These are phyloP conservation scores for Orycteropus afer DNA, from an alignment of 2,113 vertebrate genomes.

Conservation along the genomic window DNA sequence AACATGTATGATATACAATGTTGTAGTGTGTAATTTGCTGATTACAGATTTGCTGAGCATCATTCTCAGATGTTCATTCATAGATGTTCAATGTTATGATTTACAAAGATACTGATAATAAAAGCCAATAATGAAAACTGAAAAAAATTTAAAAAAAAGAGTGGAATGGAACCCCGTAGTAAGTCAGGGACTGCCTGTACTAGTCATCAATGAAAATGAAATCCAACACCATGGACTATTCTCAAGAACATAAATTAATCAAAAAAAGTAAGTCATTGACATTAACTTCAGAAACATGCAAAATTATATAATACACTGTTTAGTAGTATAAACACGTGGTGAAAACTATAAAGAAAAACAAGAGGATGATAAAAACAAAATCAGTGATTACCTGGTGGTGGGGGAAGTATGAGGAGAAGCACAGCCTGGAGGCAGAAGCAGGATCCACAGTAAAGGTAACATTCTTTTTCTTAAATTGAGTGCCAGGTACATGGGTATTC, in stretches of 20 bases:
- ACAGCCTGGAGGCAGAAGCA: background rate
- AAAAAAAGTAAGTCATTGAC: background rate
- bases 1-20: background rate
- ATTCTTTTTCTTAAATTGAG: background rate
- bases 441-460: background rate
- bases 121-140: background rate
- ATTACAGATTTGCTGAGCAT: too few species aligned
- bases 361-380: background rate
- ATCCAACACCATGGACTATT: background rate
- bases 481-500: background rate
- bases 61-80: background rate
- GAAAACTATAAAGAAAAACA: background rate
- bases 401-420: background rate
- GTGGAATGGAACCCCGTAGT: background rate
- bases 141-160: background rate
- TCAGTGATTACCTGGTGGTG: background rate
- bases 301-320: slow-evolving; percentile 1
- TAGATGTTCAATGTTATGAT: background rate
- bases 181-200: background rate
- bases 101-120: too few species aligned
- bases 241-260: background rate
- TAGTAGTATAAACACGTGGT: background rate
- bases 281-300: background rate
- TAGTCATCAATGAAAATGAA: background rate
- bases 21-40: background rate